Percentiles rank a stretch among this genome's conserved stretches.
These are phyloP conservation scores for Aeoliscus strigatus DNA, from an alignment of 2,797 vertebrate species.

Conservation along the genomic window DNA sequence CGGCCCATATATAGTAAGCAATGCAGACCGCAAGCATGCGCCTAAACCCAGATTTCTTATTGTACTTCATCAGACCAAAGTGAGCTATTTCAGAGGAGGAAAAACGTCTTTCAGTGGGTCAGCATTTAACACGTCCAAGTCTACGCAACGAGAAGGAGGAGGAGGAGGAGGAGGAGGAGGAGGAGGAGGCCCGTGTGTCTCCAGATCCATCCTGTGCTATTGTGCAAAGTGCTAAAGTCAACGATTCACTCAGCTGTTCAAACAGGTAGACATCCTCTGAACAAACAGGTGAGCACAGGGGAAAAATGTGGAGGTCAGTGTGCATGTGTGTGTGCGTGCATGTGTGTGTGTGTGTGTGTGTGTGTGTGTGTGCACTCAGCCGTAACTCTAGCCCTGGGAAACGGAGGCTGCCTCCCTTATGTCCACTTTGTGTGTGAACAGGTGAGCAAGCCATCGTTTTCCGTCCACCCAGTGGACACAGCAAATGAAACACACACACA, in stretches of 20 bases:
- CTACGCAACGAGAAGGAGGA: conserved; percentile 23
- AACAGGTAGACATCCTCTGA: conserved; percentile 70
- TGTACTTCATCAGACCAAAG: conserved; percentile 56
- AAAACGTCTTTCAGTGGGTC: conserved; percentile 35
- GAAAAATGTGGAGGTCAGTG: conserved; percentile 30
- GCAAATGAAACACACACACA: conserved; percentile 40
- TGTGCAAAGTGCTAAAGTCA: conserved; percentile 66
- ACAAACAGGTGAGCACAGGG: conserved; percentile 63
- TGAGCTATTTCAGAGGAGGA: conserved; percentile 32
- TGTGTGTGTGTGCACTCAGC: conserved; percentile 4
- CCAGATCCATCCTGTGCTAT: conserved; percentile 47
- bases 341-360: conserved; percentile 26
- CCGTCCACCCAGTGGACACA: conserved; percentile 32
- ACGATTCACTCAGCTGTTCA: conserved; percentile 75
- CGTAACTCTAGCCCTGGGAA: conserved; percentile 8
- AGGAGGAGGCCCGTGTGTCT: conserved; percentile 31
- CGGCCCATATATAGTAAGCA: conserved; percentile 70
- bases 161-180: no score
- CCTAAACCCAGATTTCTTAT: conserved; percentile 64
- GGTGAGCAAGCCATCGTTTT: conserved; percentile 63
- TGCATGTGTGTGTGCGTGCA: conserved; percentile 12
- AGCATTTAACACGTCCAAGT: conserved; percentile 40
- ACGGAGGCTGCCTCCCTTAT: conserved; percentile 41
- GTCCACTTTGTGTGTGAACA: conserved; percentile 65
- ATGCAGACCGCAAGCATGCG: conserved; percentile 66